Percentiles rank a stretch among this genome's conserved stretches.
phyloP scores from a whole-genome alignment of 2,113 vertebrate genomes.

The Pseudorhombus dupliciocellatus region DNA sequence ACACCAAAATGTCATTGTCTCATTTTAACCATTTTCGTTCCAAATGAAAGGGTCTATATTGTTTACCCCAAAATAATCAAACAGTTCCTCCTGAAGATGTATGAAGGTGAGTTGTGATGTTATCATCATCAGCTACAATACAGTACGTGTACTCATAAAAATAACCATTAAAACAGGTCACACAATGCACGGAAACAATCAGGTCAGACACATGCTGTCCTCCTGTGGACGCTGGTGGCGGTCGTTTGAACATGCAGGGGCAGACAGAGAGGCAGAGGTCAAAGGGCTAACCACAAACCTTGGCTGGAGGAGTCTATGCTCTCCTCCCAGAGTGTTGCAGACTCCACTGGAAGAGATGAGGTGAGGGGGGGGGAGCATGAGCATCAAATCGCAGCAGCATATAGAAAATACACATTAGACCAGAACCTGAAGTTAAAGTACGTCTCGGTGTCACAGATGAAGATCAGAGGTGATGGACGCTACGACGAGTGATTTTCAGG shows the following conservation, averaged over 20 bases:
- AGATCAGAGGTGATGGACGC: slow-evolving; percentile 61
- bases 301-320: slow-evolving; percentile 73
- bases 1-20: not conserved
- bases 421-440: slow-evolving; percentile 14
- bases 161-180: not conserved
- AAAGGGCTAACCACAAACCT: slow-evolving; percentile 73
- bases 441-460: slow-evolving; percentile 44
- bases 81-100: slow-evolving; percentile 14
- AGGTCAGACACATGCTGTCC: slow-evolving; percentile 55
- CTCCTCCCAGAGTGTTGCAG: slow-evolving; percentile 75
- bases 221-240: not conserved
- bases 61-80: slow-evolving; percentile 11
- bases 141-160: slow-evolving; percentile 1
- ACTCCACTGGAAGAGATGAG: slow-evolving; percentile 76
- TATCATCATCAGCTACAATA: slow-evolving; percentile 16
- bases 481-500: slow-evolving; percentile 11
- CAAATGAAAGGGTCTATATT: not conserved
- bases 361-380: slow-evolving; percentile 35
- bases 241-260: slow-evolving; percentile 54
- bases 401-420: not conserved
- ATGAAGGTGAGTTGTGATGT: not conserved
- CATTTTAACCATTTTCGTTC: slow-evolving; percentile 1
- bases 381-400: slow-evolving; percentile 13
- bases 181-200: not conserved
- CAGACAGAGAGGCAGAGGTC: slow-evolving; percentile 12